Evolutionary conservation across 1,140 invertebrate species (phyloP).

Genomic region (Drosophila willistoni): DNA sequence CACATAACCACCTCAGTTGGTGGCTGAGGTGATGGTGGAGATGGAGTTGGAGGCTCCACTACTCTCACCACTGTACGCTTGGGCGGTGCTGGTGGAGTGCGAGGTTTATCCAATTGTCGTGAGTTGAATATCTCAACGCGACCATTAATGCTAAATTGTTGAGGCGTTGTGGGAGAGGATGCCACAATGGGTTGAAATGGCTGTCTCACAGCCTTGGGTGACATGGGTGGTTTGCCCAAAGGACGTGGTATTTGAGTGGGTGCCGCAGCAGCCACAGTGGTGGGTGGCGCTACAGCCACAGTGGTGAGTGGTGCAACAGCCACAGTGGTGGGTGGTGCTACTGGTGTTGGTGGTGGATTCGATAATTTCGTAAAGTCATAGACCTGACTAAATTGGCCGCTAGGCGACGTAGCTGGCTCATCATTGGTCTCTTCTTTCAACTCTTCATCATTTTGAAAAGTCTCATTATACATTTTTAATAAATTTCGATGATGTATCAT

Average conservation of each 20-base stretch:
- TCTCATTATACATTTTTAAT: constrained; percentile 80
- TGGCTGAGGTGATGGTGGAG: constrained; percentile 9
- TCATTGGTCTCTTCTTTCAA: constrained; percentile 51
- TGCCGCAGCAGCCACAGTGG: no score
- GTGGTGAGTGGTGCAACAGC: constrained; percentile 19
- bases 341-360: constrained; percentile 23
- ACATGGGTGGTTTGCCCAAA: constrained; percentile 77
- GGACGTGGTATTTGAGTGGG: constrained; percentile 73
- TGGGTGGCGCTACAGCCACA: constrained; percentile 6
- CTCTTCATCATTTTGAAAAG: constrained; percentile 77
- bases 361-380: constrained; percentile 66
- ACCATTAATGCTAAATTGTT: constrained; percentile 75
- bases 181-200: constrained; percentile 3
- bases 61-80: constrained; percentile 39
- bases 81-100: constrained; percentile 59
- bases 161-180: constrained; percentile 33
- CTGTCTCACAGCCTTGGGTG: constrained; percentile 66
- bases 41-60: constrained; percentile 25
- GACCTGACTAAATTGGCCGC: constrained; percentile 58
- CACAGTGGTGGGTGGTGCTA: neutral
- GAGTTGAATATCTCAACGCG: constrained; percentile 81
- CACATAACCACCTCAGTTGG: constrained; percentile 69
- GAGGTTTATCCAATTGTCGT: constrained; percentile 54
- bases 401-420: constrained; percentile 25
- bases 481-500: constrained; percentile 79